phyloP scores from a whole-genome alignment of 53 echinoderm and acorn worm species.

The Pentamera pediparva region DNA sequence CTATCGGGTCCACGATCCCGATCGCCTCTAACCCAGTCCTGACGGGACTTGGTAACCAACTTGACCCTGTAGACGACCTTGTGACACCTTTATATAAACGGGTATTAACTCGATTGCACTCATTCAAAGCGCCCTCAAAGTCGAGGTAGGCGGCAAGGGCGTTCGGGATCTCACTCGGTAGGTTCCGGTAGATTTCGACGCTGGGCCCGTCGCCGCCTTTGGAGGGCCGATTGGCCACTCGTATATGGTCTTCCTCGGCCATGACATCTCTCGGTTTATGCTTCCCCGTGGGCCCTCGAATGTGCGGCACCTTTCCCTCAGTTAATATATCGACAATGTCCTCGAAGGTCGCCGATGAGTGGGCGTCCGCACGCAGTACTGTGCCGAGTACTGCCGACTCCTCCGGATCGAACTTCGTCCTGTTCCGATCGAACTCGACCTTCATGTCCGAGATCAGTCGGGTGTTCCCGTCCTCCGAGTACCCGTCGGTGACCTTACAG shows the following conservation, averaged over 20 bases:
- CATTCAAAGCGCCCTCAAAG: background rate
- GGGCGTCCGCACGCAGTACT: no score
- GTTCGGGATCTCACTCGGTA: background rate
- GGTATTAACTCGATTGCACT: background rate
- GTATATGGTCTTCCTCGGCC: background rate
- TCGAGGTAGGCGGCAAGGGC: background rate
- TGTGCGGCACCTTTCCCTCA: no score
- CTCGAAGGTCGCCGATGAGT: no score
- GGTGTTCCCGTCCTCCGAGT: background rate
- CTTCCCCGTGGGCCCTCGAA: no score
- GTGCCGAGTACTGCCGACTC: no score
- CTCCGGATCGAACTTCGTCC: background rate
- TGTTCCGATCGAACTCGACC: background rate
- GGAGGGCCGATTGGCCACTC: background rate
- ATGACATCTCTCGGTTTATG: no score
- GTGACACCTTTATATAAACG: background rate
- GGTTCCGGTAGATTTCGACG: background rate
- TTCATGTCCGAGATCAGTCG: background rate
- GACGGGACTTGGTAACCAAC: background rate
- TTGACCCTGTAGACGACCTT: background rate
- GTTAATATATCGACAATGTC: no score
- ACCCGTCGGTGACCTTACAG: background rate
- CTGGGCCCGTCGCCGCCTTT: background rate
- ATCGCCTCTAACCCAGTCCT: background rate
- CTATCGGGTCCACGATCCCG: background rate